Conservation (phyloP, 2,888 invertebrate genomes). For the Parelbella ahira region DNA sequence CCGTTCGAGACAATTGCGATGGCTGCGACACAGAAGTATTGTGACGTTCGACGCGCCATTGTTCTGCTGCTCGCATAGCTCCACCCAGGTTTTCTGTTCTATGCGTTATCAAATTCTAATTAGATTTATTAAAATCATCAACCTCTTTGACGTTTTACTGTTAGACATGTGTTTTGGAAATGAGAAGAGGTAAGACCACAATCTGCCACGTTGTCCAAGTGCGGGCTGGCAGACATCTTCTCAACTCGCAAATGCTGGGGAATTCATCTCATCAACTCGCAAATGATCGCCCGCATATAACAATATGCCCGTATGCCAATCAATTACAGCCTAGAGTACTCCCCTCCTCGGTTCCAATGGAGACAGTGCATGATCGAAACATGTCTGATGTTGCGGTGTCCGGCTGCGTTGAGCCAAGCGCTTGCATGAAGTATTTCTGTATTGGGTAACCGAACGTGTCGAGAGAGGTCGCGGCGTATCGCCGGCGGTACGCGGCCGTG, state of each 20-base stretch:
- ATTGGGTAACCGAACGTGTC: conserved; percentile 75
- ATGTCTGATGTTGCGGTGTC: conserved; percentile 21
- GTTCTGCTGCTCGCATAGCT: conserved; percentile 19
- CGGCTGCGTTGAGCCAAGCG: conserved; percentile 20
- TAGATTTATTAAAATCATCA: too few relatives aligned
- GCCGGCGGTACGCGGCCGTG: conserved; percentile 52
- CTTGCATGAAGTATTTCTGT: conserved; percentile 34
- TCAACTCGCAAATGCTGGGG: too few relatives aligned
- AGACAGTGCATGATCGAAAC: conserved; percentile 24
- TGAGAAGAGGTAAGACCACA: too few relatives aligned
- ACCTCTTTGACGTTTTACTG: too few relatives aligned
- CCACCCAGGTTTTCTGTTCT: conserved; percentile 21
- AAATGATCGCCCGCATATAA: conserved; percentile 62
- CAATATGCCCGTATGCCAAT: conserved; percentile 56
- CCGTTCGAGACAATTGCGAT: conserved; percentile 29
- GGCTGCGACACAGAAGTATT: conserved; percentile 21
- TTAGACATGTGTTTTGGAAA: too few relatives aligned
- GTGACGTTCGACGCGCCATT: conserved; percentile 25
- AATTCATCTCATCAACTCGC: too few relatives aligned
- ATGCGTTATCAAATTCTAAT: neutral
- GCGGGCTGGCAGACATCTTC: too few relatives aligned
- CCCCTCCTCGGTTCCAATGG: conserved; percentile 40
- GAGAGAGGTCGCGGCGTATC: conserved; percentile 69
- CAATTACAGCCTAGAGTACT: conserved; percentile 56
- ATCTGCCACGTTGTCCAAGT: too few relatives aligned